These are phyloP conservation scores for Fissipunctia ypsillon DNA, from an alignment of 2,888 invertebrate species.

Conservation along the genomic window DNA sequence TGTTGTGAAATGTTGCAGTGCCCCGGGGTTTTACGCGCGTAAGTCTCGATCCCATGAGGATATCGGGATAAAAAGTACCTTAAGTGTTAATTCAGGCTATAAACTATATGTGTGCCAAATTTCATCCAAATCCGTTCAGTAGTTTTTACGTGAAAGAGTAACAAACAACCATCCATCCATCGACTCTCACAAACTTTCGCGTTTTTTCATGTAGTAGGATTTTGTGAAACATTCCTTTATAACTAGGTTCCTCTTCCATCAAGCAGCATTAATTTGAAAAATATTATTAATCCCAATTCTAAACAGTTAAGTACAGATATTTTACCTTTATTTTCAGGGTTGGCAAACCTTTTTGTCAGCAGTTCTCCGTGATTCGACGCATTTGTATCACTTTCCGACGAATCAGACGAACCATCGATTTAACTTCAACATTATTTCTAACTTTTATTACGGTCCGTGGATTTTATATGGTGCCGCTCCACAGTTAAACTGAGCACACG, in stretches of 20 bases:
- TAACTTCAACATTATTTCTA: not conserved
- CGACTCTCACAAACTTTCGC: too few species aligned
- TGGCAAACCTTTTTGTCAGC: not conserved
- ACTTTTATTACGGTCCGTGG: not conserved
- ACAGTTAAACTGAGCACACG: not conserved
- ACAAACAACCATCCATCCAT: too few species aligned
- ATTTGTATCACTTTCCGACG: not conserved
- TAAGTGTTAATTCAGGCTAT: too few species aligned
- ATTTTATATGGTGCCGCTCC: not conserved
- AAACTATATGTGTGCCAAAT: too few species aligned
- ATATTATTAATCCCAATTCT: not conserved
- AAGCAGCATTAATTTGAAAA: not conserved
- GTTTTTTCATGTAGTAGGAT: too few species aligned
- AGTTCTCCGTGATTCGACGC: not conserved
- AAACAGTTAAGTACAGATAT: not conserved
- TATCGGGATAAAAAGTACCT: too few species aligned
- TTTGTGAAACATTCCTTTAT: not conserved
- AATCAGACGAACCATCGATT: not conserved
- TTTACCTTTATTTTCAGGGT: not conserved
- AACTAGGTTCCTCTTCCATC: not conserved
- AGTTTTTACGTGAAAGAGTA: too few species aligned
- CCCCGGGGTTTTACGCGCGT: too few species aligned
- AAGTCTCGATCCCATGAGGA: too few species aligned
- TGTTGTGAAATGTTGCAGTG: not conserved
- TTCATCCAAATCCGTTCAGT: too few species aligned